Percentiles rank a stretch among this genome's conserved stretches.
These are phyloP conservation scores for Harpagoxenus sublaevis DNA, from an alignment of 2,888 invertebrate genomes.

Conservation along the genomic window DNA sequence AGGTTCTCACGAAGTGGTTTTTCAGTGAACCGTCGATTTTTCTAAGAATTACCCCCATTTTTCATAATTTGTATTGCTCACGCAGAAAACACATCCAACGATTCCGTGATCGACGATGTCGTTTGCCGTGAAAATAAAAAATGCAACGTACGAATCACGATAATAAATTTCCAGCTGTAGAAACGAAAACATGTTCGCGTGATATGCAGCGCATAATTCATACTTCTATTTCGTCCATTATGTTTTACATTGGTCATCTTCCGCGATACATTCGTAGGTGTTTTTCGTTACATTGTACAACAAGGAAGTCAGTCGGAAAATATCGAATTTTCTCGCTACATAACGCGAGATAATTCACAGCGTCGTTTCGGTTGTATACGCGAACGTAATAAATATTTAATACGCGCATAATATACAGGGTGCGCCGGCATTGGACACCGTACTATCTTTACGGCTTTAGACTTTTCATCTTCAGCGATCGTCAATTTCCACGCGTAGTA, in stretches of 20 bases:
- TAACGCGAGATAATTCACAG: constrained; percentile 44
- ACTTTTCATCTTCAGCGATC: too few relatives aligned
- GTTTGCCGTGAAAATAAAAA: background rate
- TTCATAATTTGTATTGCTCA: constrained; percentile 28
- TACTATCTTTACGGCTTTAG: background rate
- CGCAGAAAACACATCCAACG: constrained; percentile 11
- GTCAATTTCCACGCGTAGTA: too few relatives aligned
- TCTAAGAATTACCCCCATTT: background rate
- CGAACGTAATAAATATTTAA: constrained; percentile 47
- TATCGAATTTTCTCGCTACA: constrained; percentile 46
- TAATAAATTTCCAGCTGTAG: constrained; percentile 12
- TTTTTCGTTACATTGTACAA: too few relatives aligned
- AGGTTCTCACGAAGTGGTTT: constrained; percentile 8
- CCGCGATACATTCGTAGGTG: background rate
- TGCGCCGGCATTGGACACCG: background rate
- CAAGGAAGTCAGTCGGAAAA: too few relatives aligned
- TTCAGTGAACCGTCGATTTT: background rate
- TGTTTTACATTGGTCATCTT: background rate
- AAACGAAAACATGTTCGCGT: constrained; percentile 14
- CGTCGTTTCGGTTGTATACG: constrained; percentile 19
- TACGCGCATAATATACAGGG: background rate
- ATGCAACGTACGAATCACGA: background rate
- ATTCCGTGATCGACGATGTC: constrained; percentile 23
- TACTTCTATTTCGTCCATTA: background rate
- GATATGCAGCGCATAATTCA: background rate